A percentile compares a stretch with the other conserved stretches of the same genome.
These are phyloP conservation scores for Pituophis catenifer DNA, from an alignment of 2,113 vertebrate genomes.

Conservation along the genomic window DNA sequence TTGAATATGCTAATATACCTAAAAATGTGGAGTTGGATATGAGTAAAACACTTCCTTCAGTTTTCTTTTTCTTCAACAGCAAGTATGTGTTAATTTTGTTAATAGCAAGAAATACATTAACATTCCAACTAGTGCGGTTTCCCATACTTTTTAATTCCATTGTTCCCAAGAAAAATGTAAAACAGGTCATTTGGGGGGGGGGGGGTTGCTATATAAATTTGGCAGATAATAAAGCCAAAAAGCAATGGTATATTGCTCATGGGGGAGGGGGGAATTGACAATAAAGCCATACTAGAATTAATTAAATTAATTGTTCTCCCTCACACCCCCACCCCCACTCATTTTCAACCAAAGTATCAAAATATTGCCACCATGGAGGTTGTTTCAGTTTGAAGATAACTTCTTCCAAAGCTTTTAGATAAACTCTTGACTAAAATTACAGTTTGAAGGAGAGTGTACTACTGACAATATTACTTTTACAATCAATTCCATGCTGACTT, in stretches of 20 bases:
- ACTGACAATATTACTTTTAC: background rate
- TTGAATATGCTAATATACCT: background rate
- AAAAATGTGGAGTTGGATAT: background rate
- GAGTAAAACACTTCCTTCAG: background rate
- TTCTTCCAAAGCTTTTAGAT: background rate
- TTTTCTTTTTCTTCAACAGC: background rate
- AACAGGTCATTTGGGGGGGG: background rate
- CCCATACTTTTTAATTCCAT: background rate
- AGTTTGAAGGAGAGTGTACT: background rate
- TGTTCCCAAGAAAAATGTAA: background rate
- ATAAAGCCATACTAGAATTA: background rate
- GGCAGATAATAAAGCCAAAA: background rate
- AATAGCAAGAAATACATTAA: background rate
- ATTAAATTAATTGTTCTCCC: background rate
- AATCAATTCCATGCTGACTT: background rate
- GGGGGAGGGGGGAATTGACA: background rate
- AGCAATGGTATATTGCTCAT: background rate
- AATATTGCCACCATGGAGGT: background rate
- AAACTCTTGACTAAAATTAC: background rate
- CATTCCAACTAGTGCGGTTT: background rate
- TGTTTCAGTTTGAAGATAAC: background rate
- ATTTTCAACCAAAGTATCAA: background rate
- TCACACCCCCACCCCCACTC: background rate
- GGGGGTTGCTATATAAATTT: background rate
- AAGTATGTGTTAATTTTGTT: background rate